Conservation (phyloP, 2,113 vertebrate genomes). For the Petrocephalus microphthalmus region DNA sequence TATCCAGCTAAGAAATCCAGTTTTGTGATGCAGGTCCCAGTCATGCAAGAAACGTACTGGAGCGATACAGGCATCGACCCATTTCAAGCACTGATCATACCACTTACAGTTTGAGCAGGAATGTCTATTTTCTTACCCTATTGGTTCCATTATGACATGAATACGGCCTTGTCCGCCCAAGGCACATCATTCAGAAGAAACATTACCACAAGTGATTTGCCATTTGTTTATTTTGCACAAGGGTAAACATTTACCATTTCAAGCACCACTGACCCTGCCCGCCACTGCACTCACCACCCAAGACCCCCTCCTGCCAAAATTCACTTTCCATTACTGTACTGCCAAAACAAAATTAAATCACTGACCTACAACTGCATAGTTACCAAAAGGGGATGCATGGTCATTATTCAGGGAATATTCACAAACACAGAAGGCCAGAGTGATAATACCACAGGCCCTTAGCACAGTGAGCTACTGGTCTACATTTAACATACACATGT, state of each 20-base stretch:
- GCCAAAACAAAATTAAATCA: not conserved
- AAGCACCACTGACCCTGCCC: not conserved
- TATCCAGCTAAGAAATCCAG: no score
- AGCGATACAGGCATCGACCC: not conserved
- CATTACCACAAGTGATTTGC: not conserved
- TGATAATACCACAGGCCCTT: slow-evolving; percentile 17
- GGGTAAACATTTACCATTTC: not conserved
- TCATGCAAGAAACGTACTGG: no score
- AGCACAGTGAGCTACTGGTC: slow-evolving; percentile 16
- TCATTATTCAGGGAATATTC: not conserved
- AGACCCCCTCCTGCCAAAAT: slow-evolving; percentile 29
- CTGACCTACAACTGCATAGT: not conserved
- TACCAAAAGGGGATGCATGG: not conserved
- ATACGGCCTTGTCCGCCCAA: not conserved
- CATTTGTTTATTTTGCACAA: slow-evolving; percentile 5
- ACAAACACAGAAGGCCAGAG: slow-evolving; percentile 42
- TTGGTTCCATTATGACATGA: not conserved
- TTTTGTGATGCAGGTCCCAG: no score
- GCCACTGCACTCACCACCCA: not conserved
- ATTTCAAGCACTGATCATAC: not conserved
- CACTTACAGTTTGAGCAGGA: no score
- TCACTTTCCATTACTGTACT: not conserved
- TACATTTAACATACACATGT: slow-evolving; percentile 38
- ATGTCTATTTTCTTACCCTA: no score
- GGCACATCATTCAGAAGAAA: not conserved